phyloP scores from a whole-genome alignment of 2,113 vertebrate genomes.

The Tonatia bakeri region DNA sequence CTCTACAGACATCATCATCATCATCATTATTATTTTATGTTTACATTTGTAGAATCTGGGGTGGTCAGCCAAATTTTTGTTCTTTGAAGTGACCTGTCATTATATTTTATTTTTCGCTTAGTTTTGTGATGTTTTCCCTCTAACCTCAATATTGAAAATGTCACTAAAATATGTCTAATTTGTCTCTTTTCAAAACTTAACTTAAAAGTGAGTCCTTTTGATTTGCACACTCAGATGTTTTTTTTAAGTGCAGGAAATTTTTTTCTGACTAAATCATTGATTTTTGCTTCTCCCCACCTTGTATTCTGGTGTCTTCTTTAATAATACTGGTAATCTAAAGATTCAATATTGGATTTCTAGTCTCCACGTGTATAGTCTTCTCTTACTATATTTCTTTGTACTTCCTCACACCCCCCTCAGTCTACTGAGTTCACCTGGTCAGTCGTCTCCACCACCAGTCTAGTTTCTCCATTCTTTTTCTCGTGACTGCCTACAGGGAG shows the following conservation, averaged over 20 bases:
- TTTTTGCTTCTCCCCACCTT: neutral
- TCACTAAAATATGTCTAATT: neutral
- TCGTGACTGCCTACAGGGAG: neutral
- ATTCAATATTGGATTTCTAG: neutral
- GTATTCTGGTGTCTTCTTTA: neutral
- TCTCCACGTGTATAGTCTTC: neutral
- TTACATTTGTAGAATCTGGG: neutral
- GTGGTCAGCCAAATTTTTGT: neutral
- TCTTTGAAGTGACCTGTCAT: neutral
- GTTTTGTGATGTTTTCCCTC: neutral
- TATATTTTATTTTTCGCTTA: neutral
- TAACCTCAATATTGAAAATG: neutral
- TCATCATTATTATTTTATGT: neutral
- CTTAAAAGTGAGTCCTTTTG: neutral
- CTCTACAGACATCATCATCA: neutral
- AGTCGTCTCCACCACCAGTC: neutral
- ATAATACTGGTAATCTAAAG: neutral
- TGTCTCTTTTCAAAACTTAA: neutral
- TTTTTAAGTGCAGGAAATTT: neutral
- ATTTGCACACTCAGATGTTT: neutral
- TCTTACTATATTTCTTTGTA: neutral
- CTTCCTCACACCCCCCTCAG: neutral
- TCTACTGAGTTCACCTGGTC: neutral
- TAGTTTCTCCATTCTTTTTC: neutral
- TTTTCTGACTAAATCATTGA: neutral